These are phyloP conservation scores for Poicephalus meyeri DNA, from an alignment of 2,113 vertebrate species.

Conservation along the genomic window DNA sequence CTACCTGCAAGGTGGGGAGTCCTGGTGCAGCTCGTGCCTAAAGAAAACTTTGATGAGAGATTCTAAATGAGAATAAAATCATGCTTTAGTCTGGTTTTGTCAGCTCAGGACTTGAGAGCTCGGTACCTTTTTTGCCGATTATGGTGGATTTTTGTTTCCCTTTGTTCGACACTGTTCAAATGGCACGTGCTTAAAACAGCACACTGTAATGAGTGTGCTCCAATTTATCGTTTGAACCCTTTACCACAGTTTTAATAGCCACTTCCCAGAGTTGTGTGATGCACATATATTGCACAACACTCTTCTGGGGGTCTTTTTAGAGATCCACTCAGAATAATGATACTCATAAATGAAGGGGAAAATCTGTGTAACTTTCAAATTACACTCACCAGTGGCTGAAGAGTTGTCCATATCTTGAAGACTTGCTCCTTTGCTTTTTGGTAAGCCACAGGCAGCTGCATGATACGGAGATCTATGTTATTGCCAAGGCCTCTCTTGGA, in stretches of 20 bases:
- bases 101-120: neutral
- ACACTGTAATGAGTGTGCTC: neutral
- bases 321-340: neutral
- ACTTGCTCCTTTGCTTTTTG: constrained; percentile 73
- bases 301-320: neutral
- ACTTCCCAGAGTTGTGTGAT: neutral
- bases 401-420: constrained; percentile 77
- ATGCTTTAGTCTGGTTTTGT: neutral
- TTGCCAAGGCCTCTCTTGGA: constrained; percentile 75
- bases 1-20: neutral
- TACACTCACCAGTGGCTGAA: constrained; percentile 79
- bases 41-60: neutral
- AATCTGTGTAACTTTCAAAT: neutral
- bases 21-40: neutral
- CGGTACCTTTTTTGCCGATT: neutral
- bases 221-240: neutral
- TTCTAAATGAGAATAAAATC: neutral
- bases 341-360: neutral
- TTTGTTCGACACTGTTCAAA: neutral
- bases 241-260: neutral
- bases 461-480: constrained; percentile 51
- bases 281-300: neutral
- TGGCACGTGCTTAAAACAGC: neutral
- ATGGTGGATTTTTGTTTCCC: neutral
- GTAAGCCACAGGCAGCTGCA: constrained; percentile 83